These are phyloP conservation scores for Linnaemya vulpina DNA, from an alignment of 2,888 invertebrate species.

Conservation along the genomic window DNA sequence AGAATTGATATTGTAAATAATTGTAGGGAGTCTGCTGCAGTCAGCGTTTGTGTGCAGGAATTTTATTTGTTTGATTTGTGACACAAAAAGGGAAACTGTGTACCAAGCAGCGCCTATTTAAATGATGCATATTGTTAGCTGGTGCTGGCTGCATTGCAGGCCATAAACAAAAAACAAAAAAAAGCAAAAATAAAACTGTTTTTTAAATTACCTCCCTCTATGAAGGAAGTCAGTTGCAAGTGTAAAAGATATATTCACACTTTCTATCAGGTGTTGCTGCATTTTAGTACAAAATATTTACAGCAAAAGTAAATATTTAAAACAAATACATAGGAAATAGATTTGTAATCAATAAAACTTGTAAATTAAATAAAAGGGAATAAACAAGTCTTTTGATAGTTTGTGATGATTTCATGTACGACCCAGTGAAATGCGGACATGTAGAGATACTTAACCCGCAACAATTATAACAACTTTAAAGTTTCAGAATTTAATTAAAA, in stretches of 20 bases:
- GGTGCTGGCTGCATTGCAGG: background rate
- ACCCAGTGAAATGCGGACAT: too few relatives aligned
- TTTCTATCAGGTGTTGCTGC: background rate
- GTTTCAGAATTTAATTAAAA: background rate
- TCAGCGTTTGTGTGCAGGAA: background rate
- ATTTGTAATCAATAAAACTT: conserved; percentile 33
- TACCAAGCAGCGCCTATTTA: conserved; percentile 36
- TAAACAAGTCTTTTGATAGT: background rate
- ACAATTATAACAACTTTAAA: too few relatives aligned
- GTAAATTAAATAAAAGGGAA: background rate
- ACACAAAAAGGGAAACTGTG: conserved; percentile 22
- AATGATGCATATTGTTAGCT: conserved; percentile 7
- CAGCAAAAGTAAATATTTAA: conserved; percentile 13
- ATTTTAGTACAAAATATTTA: conserved; percentile 3
- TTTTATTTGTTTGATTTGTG: conserved; percentile 28
- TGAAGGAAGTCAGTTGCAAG: conserved; percentile 47
- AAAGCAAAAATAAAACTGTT: conserved; percentile 1
- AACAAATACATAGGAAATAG: background rate
- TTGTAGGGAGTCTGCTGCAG: conserved; percentile 21
- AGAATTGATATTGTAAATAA: conserved; percentile 43
- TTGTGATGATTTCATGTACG: too few relatives aligned
- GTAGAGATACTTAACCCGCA: too few relatives aligned
- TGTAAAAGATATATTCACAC: conserved; percentile 49
- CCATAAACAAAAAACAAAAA: conserved; percentile 4
- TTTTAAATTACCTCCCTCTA: conserved; percentile 65